Base-by-base conservation (phyloP, 2,888 invertebrate species). In the Pachycephus smyrnensis region DNA sequence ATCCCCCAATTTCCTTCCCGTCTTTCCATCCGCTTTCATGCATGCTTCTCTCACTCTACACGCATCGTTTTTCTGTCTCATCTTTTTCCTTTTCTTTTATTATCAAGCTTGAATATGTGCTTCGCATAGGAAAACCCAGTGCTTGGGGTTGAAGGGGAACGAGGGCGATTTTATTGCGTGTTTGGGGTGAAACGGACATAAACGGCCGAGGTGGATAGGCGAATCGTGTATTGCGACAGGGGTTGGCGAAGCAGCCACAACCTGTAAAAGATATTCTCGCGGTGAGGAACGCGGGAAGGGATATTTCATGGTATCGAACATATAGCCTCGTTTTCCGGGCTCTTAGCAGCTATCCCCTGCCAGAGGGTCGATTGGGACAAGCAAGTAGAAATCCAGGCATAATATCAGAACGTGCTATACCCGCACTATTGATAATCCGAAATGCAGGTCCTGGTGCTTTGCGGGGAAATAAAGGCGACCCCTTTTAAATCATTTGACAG, bases 121-220 rank as follows among this genome's bases (percentile, higher is more conserved):
- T 88, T 89, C 86, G 86, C 85, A 84, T 87, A 86, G 86, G 85
- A 84, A 86, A 85, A 84, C 84, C 83, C 85, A 84, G 82, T 80
- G 77, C 79, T 82, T 82, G 75, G 76, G 80, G 80, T 80, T 80
- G 73, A 76, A 76, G 55, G 78, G 68, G 75, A 32, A 80, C 79
- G 84, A 86, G 86, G 87, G 86, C 87, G 87, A 90, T 90, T 90
- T 90, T 88, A 90, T 88, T 86, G 86, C 85, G 85, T 84, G 87
- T 89, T 89, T 88, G 85, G 85, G 85, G 85, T 80, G 84, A 86
- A 84, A 84, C 85, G 79, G 85, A 87, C 87, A 85, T 86, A 86
- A 89, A 87, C 85, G 86, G 23, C 55, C 80, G 80, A 37, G 77
- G 80, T 80, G 81, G 81, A 81, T 82, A 81, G 78, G 80, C 82